Percentiles rank a stretch among this genome's conserved stretches.
These are phyloP conservation scores for Lissonota sp. DNA, from an alignment of 2,888 invertebrate species.

Conservation along the genomic window DNA sequence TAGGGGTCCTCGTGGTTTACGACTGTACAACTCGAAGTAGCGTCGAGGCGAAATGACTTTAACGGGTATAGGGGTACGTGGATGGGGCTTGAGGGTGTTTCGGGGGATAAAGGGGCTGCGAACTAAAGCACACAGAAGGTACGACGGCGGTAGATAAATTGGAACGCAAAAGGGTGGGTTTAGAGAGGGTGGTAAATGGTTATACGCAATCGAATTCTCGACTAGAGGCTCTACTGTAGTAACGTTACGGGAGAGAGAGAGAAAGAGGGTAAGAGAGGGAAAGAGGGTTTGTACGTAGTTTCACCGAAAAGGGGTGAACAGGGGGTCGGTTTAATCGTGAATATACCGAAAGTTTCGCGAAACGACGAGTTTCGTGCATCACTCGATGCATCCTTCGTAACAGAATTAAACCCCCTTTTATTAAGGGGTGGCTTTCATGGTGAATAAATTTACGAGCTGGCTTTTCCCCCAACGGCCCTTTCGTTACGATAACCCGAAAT, in stretches of 20 bases:
- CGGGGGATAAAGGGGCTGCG: no score
- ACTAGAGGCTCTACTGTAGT: no score
- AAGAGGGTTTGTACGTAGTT: conserved; percentile 3
- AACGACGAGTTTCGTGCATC: conserved; percentile 52
- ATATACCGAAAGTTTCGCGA: conserved; percentile 68
- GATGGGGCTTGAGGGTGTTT: not conserved
- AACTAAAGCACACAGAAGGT: conserved; percentile 21
- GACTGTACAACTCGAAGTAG: conserved; percentile 50
- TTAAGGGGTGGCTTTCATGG: not conserved
- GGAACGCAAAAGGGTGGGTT: conserved; percentile 36
- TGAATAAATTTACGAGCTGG: not conserved
- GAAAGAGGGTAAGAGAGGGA: conserved; percentile 14
- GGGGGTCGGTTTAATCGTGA: conserved; percentile 68
- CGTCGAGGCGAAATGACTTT: conserved; percentile 51
- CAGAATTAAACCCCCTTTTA: conserved; percentile 26
- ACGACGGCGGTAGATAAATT: conserved; percentile 16
- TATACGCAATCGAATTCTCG: no score
- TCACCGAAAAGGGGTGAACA: no score
- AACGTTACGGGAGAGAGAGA: not conserved
- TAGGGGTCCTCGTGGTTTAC: conserved; percentile 60
- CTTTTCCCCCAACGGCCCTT: no score
- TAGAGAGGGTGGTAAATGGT: not conserved
- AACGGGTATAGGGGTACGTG: not conserved
- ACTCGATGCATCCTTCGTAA: conserved; percentile 23
- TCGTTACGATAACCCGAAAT: no score